These are phyloP conservation scores for Polydrusus tereticollis DNA, from an alignment of 2,888 invertebrate species.

Conservation along the genomic window DNA sequence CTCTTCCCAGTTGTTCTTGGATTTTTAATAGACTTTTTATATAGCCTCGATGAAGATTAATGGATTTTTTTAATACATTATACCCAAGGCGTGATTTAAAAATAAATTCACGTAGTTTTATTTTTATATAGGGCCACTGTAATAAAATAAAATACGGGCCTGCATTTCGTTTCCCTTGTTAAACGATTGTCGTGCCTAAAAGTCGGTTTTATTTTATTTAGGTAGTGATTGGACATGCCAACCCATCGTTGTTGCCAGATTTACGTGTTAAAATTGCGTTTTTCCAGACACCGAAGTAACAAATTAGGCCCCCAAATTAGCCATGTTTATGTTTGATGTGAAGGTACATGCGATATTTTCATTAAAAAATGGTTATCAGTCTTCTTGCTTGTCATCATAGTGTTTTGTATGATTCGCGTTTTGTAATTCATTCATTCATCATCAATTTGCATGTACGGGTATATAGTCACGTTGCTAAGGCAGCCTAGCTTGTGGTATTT, in stretches of 20 bases:
- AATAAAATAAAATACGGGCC: not conserved
- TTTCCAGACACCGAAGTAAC: not conserved
- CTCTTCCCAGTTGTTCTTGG: no score
- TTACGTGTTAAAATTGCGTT: not conserved
- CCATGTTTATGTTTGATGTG: not conserved
- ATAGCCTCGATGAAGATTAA: no score
- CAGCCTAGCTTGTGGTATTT: no score
- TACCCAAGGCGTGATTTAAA: no score
- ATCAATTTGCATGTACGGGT: no score
- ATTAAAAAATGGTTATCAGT: not conserved
- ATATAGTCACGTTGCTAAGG: no score
- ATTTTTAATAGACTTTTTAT: no score
- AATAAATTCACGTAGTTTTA: no score
- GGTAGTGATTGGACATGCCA: conserved; percentile 18
- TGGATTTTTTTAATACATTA: no score
- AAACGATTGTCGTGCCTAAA: conserved; percentile 7
- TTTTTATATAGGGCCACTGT: not conserved
- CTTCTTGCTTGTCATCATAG: not conserved
- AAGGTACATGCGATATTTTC: not conserved
- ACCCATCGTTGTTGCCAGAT: conserved; percentile 8
- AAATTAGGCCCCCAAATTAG: not conserved
- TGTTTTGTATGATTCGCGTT: not conserved
- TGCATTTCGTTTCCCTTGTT: not conserved
- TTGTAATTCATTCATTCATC: not conserved
- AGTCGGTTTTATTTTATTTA: conserved; percentile 15